phyloP scores from a whole-genome alignment of 2,888 invertebrate genomes.

The Automeris io region DNA sequence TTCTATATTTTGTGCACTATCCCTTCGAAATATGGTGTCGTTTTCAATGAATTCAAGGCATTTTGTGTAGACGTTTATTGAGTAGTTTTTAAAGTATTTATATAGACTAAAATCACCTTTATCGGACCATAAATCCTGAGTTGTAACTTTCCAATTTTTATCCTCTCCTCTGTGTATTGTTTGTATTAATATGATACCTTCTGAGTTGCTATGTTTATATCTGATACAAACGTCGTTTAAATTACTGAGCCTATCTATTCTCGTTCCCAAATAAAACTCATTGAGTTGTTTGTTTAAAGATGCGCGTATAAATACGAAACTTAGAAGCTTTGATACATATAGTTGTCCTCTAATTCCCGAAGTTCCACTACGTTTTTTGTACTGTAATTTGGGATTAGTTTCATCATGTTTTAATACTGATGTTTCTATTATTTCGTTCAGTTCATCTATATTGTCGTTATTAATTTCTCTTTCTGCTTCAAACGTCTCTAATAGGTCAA shows the following conservation, averaged over 20 bases:
- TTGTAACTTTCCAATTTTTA: conserved; percentile 12
- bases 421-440: background rate
- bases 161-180: conserved; percentile 15
- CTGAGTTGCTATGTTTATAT: background rate
- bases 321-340: background rate
- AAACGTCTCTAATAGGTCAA: background rate
- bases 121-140: conserved; percentile 12
- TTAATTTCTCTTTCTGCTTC: background rate
- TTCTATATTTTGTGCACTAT: conserved; percentile 6
- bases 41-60: conserved; percentile 7
- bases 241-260: background rate
- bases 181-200: background rate
- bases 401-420: background rate
- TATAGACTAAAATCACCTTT: conserved; percentile 15
- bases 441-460: background rate
- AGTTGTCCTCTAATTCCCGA: background rate
- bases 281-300: background rate
- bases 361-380: background rate
- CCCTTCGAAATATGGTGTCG: conserved; percentile 1
- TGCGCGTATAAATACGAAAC: background rate
- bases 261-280: background rate
- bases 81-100: conserved; percentile 18
- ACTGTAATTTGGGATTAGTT: background rate
- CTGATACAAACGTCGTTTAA: background rate
- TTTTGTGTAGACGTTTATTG: background rate